Conservation (phyloP, 2,797 vertebrate genomes). For the Poecilia gillii region DNA sequence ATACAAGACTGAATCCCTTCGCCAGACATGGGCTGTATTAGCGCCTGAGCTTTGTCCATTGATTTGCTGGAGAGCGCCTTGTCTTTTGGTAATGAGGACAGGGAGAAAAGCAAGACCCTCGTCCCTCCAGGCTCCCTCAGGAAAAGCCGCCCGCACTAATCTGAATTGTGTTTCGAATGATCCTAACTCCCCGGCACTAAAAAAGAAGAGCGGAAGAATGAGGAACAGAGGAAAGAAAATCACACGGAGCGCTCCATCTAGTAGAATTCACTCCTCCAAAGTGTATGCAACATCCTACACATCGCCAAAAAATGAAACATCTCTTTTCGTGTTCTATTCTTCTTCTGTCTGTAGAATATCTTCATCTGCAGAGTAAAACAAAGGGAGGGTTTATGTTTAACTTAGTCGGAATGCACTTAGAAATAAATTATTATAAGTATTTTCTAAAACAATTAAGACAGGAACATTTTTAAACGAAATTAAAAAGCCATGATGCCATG, state of each 20-base stretch:
- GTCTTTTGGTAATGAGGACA: conserved; percentile 84
- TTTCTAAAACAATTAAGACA: not conserved
- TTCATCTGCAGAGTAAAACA: conserved; percentile 59
- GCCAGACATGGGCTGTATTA: conserved; percentile 71
- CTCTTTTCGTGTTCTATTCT: conserved; percentile 25
- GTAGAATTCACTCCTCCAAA: conserved; percentile 38
- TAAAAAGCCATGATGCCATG: not conserved
- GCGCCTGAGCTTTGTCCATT: conserved; percentile 77
- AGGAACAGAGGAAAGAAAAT: conserved; percentile 50
- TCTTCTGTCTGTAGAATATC: conserved; percentile 50
- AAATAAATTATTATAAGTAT: conserved; percentile 60
- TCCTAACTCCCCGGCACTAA: conserved; percentile 62
- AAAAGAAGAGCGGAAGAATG: conserved; percentile 53
- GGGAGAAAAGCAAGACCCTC: conserved; percentile 77
- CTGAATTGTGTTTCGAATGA: conserved; percentile 76
- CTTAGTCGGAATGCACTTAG: conserved; percentile 47
- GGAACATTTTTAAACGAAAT: not conserved
- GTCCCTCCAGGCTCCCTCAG: conserved; percentile 71
- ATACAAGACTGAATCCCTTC: conserved; percentile 58
- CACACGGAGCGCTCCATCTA: conserved; percentile 36
- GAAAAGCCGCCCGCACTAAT: conserved; percentile 75
- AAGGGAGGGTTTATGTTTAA: conserved; percentile 46
- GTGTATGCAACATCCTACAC: conserved; percentile 53
- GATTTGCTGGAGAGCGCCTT: conserved; percentile 80
- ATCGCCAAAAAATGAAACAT: conserved; percentile 51